Percentiles rank a stretch among this genome's conserved stretches.
Evolutionary conservation across 1,140 invertebrate species (phyloP).

Genomic region (Apis dorsata): DNA sequence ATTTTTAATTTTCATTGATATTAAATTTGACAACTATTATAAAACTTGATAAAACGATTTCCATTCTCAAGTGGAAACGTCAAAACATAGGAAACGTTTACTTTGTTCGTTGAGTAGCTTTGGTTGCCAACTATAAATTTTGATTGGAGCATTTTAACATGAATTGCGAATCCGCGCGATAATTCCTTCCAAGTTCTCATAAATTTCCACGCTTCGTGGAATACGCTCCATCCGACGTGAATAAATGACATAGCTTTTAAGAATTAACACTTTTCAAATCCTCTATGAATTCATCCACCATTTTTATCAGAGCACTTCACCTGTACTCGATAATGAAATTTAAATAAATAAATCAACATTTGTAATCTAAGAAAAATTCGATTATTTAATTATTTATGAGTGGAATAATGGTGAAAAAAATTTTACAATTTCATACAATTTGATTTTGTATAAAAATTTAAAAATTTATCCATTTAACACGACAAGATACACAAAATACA

Average conservation of each 20-base stretch:
- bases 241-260: conserved; percentile 19
- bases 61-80: not conserved
- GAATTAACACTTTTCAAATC: conserved; percentile 5
- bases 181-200: conserved; percentile 39
- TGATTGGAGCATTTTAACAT: conserved; percentile 47
- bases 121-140: conserved; percentile 57
- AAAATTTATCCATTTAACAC: no score
- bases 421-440: no score
- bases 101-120: not conserved
- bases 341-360: conserved; percentile 7
- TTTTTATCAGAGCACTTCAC: no score
- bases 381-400: not conserved
- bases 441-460: no score
- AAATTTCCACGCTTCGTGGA: conserved; percentile 8
- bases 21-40: no score
- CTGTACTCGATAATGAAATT: conserved; percentile 1
- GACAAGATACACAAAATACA: no score
- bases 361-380: not conserved
- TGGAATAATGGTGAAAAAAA: no score
- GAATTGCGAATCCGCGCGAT: conserved; percentile 55
- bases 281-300: not conserved
- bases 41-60: not conserved
- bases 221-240: not conserved
- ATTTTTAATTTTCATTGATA: no score
- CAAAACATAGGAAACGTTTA: conserved; percentile 54